phyloP scores from a whole-genome alignment of 2,797 vertebrate genomes.

The Calcarius lapponicus region DNA sequence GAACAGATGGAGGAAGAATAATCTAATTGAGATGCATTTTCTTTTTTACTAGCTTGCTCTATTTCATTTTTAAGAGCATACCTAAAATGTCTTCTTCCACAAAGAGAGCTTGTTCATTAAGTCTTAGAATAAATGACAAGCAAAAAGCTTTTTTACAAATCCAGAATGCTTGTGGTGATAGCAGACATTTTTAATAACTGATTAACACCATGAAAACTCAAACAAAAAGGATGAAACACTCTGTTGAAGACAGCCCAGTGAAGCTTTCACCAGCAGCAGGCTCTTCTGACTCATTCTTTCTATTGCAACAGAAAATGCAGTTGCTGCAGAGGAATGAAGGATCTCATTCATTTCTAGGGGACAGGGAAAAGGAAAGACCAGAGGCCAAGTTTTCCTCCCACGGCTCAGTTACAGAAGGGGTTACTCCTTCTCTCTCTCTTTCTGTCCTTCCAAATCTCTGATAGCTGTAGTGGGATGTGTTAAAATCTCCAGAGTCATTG shows the following conservation, averaged over 20 bases:
- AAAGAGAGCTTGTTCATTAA: slow-evolving; percentile 22
- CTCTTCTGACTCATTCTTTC: slow-evolving; percentile 34
- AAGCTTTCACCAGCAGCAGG: slow-evolving; percentile 24
- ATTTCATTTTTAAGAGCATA: slow-evolving; percentile 18
- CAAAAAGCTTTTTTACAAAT: slow-evolving; percentile 16
- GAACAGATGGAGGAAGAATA: slow-evolving; percentile 51
- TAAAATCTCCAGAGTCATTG: neutral
- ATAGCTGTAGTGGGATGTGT: too few relatives aligned
- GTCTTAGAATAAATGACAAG: slow-evolving; percentile 39
- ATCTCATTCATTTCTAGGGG: neutral
- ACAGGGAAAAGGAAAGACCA: neutral
- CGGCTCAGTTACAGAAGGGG: neutral
- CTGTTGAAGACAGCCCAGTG: neutral
- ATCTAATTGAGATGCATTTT: slow-evolving; percentile 49
- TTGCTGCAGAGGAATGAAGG: slow-evolving; percentile 35
- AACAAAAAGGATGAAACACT: slow-evolving; percentile 15
- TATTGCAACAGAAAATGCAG: neutral
- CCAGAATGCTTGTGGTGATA: neutral
- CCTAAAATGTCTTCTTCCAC: slow-evolving; percentile 16
- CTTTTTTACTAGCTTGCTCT: slow-evolving; percentile 16
- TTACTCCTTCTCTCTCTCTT: neutral
- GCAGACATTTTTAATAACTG: slow-evolving; percentile 9
- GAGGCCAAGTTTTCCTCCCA: neutral
- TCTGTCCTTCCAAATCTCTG: neutral
- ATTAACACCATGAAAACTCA: neutral